Evolutionary conservation across 2,888 invertebrate genomes (phyloP).

Genomic region (Sinelater perroti): DNA sequence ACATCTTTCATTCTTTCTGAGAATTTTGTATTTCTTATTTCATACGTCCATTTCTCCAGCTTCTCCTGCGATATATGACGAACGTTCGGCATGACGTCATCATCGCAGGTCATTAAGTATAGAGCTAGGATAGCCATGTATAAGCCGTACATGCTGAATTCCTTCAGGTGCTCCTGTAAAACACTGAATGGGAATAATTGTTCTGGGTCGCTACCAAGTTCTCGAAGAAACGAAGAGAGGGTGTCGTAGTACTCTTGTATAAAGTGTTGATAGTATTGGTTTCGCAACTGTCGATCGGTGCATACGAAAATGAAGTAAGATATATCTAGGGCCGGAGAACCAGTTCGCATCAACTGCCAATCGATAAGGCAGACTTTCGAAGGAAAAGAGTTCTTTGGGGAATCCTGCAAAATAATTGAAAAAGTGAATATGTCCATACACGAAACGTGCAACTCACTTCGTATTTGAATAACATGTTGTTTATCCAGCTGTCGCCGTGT

Average conservation of each 20-base stretch:
- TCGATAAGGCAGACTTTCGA: slow-evolving; percentile 39
- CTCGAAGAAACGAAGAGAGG: slow-evolving; percentile 41
- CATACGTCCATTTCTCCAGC: slow-evolving; percentile 15
- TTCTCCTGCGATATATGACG: slow-evolving; percentile 1
- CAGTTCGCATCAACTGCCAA: slow-evolving; percentile 42
- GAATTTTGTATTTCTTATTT: slow-evolving; percentile 36
- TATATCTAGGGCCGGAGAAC: slow-evolving; percentile 50
- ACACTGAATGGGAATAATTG: slow-evolving; percentile 46
- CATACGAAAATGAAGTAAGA: slow-evolving; percentile 51
- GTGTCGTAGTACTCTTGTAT: slow-evolving; percentile 50
- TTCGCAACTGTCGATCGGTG: slow-evolving; percentile 47
- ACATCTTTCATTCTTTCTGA: slow-evolving; percentile 30
- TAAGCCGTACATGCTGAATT: slow-evolving; percentile 47
- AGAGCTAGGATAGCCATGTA: slow-evolving; percentile 45
- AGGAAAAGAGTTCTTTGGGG: background rate
- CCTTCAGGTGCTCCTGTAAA: slow-evolving; percentile 47
- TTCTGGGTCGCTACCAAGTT: slow-evolving; percentile 47
- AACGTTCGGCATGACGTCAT: slow-evolving; percentile 42
- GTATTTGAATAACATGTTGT: slow-evolving; percentile 42
- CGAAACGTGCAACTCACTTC: slow-evolving; percentile 6
- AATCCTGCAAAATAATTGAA: slow-evolving; percentile 9
- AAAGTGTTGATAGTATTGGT: slow-evolving; percentile 46
- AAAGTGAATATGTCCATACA: slow-evolving; percentile 7
- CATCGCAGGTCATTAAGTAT: slow-evolving; percentile 44
- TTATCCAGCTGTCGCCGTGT: slow-evolving; percentile 43